Percentiles rank a stretch among this genome's conserved stretches.
Evolutionary conservation across 2,888 invertebrate species (phyloP).

Genomic region (Trichogramma evanescens): DNA sequence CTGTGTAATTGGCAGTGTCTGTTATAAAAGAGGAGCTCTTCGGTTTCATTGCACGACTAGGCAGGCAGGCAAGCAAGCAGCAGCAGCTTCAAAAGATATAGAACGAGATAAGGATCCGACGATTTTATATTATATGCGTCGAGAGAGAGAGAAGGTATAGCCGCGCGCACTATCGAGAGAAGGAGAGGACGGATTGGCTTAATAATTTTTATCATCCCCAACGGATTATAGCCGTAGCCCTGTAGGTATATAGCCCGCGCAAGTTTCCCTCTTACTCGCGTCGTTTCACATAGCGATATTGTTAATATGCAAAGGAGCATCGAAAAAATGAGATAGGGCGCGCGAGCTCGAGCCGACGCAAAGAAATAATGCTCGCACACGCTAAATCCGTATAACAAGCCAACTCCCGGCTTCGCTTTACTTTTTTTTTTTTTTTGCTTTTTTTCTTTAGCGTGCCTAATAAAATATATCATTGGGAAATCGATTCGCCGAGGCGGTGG

Average conservation of each 20-base stretch:
- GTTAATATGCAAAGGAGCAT: slow-evolving; percentile 48
- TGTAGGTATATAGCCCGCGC: slow-evolving; percentile 23
- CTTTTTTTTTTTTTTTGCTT: no score
- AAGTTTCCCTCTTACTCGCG: slow-evolving; percentile 25
- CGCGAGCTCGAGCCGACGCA: no score
- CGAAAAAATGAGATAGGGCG: slow-evolving; percentile 43
- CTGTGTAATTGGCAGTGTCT: slow-evolving; percentile 48
- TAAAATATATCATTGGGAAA: no score
- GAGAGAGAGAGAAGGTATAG: not conserved
- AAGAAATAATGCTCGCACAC: slow-evolving; percentile 28
- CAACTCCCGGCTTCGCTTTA: no score
- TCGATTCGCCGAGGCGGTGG: no score
- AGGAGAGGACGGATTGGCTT: slow-evolving; percentile 28
- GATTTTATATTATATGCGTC: not conserved
- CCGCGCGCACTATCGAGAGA: not conserved
- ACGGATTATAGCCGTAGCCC: not conserved
- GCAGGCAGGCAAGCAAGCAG: no score
- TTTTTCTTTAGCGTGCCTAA: no score
- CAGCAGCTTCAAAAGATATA: not conserved
- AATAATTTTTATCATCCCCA: slow-evolving; percentile 43
- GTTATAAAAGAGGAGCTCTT: slow-evolving; percentile 36
- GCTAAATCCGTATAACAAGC: slow-evolving; percentile 2
- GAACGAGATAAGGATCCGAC: not conserved
- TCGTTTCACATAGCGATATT: slow-evolving; percentile 37
- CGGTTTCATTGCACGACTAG: not conserved